These are phyloP conservation scores for Brienomyrus brachyistius DNA, from an alignment of 2,113 vertebrate species.

Conservation along the genomic window DNA sequence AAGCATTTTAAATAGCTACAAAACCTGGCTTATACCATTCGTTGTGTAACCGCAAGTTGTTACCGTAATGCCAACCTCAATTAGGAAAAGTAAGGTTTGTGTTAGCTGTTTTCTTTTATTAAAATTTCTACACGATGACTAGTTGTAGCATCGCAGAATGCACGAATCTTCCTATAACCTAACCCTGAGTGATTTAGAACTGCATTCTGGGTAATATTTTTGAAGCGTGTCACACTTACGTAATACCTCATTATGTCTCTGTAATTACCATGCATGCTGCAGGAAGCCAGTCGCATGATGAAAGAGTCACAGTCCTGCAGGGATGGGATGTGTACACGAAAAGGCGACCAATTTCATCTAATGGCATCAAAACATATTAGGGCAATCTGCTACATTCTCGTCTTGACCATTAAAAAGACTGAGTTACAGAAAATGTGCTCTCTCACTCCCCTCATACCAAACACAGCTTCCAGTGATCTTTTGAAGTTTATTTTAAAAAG, in stretches of 20 bases:
- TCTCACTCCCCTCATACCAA: not conserved
- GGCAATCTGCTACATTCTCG: conserved; percentile 4
- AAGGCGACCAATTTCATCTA: not conserved
- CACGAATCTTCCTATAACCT: not conserved
- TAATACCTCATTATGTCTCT: not conserved
- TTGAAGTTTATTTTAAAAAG: conserved; percentile 8
- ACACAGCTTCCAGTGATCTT: not conserved
- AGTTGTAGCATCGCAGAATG: not conserved
- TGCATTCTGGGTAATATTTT: not conserved
- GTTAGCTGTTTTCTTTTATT: not conserved
- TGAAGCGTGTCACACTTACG: not conserved
- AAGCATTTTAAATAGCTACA: not conserved
- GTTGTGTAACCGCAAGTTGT: not conserved
- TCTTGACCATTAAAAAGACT: conserved; percentile 5
- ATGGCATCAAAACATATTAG: conserved; percentile 12
- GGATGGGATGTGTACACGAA: not conserved
- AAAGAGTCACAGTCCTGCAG: not conserved
- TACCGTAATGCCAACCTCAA: not conserved
- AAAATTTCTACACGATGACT: not conserved
- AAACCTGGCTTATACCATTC: not conserved
- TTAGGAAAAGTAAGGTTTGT: not conserved
- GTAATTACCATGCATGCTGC: conserved; percentile 10
- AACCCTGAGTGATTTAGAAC: not conserved
- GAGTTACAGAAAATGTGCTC: conserved; percentile 2
- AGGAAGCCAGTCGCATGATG: conserved; percentile 4